phyloP scores from a whole-genome alignment of 2,797 vertebrate species.

The Anguilla obscura region DNA sequence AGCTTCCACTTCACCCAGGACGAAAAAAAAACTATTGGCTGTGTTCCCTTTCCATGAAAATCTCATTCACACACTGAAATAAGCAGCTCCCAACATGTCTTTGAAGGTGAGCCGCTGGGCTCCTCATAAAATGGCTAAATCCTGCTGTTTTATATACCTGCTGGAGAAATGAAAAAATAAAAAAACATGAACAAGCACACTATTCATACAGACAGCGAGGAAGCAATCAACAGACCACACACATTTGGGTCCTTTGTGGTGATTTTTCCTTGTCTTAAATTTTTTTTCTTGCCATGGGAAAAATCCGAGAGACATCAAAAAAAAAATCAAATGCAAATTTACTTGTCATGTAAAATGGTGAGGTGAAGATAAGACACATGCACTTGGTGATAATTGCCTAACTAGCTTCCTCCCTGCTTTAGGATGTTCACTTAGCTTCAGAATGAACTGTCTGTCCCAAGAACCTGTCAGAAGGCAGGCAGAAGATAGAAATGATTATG shows the following conservation, averaged over 20 bases:
- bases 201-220: neutral
- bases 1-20: neutral
- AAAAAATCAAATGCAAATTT: neutral
- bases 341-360: neutral
- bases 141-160: neutral
- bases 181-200: neutral
- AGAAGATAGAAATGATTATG: neutral
- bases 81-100: neutral
- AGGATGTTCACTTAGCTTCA: neutral
- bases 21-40: neutral
- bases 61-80: neutral
- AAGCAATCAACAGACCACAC: neutral
- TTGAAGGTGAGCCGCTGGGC: neutral
- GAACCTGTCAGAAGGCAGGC: neutral
- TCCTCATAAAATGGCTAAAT: neutral
- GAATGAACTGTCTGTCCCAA: neutral
- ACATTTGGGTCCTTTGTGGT: neutral
- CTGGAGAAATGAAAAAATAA: neutral
- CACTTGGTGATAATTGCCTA: no score
- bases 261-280: neutral
- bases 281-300: neutral
- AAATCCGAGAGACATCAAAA: neutral
- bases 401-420: neutral
- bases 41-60: neutral
- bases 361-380: no score